Evolutionary conservation across 2,113 vertebrate genomes (phyloP).

Genomic region (Pluvialis apricaria): DNA sequence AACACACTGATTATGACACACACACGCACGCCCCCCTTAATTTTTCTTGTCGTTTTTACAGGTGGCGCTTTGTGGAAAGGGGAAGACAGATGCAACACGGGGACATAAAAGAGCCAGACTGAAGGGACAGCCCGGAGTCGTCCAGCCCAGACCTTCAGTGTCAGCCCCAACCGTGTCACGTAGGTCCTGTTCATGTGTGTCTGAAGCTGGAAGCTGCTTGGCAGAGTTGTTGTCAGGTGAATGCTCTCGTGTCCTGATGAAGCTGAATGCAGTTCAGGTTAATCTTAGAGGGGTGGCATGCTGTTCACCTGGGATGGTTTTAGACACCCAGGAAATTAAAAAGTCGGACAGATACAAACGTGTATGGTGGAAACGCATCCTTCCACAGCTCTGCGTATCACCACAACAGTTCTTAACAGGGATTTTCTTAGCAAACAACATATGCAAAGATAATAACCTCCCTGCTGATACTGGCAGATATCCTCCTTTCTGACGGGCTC

Average conservation of each 20-base stretch:
- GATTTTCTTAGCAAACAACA: conserved; percentile 28
- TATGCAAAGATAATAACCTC: conserved; percentile 33
- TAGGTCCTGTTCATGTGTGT: rapidly evolving
- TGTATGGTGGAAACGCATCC: background rate
- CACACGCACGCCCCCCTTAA: background rate
- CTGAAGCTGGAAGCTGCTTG: background rate
- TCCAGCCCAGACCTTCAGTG: background rate
- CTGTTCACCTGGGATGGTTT: rapidly evolving
- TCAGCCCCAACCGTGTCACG: rapidly evolving
- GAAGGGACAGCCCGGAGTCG: rapidly evolving
- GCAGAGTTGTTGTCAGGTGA: background rate
- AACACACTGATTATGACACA: background rate
- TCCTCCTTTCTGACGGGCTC: background rate
- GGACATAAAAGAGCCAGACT: background rate
- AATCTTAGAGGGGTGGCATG: background rate
- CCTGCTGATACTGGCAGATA: conserved; percentile 32
- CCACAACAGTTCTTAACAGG: background rate
- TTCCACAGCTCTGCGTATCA: background rate
- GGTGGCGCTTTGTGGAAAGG: background rate
- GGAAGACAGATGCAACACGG: rapidly evolving
- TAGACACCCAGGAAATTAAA: background rate
- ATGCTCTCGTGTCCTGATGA: background rate
- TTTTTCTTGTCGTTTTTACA: background rate
- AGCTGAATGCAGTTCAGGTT: background rate
- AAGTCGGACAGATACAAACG: background rate